These are phyloP conservation scores for Sisor rabdophorus DNA, from an alignment of 2,113 vertebrate genomes.

Conservation along the genomic window DNA sequence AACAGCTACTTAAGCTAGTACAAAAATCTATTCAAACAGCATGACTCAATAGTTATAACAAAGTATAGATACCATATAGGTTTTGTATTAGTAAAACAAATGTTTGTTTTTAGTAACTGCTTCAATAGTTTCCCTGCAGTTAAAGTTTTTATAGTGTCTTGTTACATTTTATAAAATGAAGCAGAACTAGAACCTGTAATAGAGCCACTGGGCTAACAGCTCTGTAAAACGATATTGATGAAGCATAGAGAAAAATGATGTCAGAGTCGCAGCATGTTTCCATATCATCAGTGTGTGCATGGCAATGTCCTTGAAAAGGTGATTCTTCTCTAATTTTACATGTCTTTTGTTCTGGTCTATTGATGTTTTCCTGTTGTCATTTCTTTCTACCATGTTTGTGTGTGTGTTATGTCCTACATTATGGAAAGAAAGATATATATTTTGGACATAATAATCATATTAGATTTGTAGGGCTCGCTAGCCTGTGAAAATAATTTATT, in stretches of 20 bases:
- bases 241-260: slow-evolving; percentile 7
- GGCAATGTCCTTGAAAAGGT: slow-evolving; percentile 9
- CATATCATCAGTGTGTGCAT: slow-evolving; percentile 29
- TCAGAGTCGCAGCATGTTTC: slow-evolving; percentile 19
- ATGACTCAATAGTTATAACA: slow-evolving; percentile 12
- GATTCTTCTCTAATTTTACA: slow-evolving; percentile 22
- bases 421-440: slow-evolving; percentile 45
- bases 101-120: background rate
- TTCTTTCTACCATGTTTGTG: slow-evolving; percentile 27
- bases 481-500: slow-evolving; percentile 39
- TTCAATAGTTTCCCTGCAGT: background rate
- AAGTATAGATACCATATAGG: background rate
- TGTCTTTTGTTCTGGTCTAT: slow-evolving; percentile 32
- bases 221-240: background rate
- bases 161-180: background rate
- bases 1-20: background rate
- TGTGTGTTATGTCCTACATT: slow-evolving; percentile 38
- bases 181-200: background rate
- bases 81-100: background rate
- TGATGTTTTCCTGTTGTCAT: slow-evolving; percentile 30
- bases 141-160: background rate
- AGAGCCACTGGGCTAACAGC: slow-evolving; percentile 14
- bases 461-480: slow-evolving; percentile 5
- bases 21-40: slow-evolving; percentile 5
- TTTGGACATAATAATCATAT: slow-evolving; percentile 44